phyloP scores from a whole-genome alignment of 2,797 vertebrate species.

The Psittacula derbiana region DNA sequence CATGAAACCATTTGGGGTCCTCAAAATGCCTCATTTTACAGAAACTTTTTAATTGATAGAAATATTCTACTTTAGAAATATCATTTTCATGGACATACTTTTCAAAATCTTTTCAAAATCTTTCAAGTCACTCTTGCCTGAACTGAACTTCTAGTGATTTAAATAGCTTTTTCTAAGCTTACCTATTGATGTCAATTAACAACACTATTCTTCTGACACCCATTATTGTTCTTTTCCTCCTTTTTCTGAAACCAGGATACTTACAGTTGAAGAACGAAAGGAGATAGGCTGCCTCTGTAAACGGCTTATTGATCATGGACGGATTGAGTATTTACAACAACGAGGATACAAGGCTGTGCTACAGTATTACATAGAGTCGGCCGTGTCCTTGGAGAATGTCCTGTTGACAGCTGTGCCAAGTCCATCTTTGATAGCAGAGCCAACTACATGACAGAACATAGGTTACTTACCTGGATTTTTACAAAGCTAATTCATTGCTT shows the following conservation, averaged over 20 bases:
- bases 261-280: conserved; percentile 82
- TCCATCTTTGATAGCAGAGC: conserved; percentile 17
- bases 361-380: conserved; percentile 77
- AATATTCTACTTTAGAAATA: neutral
- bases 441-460: conserved; percentile 7
- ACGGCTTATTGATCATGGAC: conserved; percentile 86
- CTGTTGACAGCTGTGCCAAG: conserved; percentile 86
- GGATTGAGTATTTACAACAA: conserved; percentile 82
- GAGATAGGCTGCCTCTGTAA: conserved; percentile 88
- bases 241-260: conserved; percentile 72
- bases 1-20: neutral
- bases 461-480: neutral
- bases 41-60: neutral
- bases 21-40: neutral
- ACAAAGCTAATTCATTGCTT: neutral
- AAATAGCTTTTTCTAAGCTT: neutral
- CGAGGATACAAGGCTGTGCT: conserved; percentile 81
- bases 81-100: rapidly evolving
- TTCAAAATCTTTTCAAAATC: neutral
- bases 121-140: neutral
- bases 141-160: neutral
- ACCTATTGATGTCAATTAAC: neutral
- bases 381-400: conserved; percentile 91
- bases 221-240: neutral
- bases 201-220: neutral